These are phyloP conservation scores for Drosophila pachea DNA, from an alignment of 1,140 invertebrate species.

Conservation along the genomic window DNA sequence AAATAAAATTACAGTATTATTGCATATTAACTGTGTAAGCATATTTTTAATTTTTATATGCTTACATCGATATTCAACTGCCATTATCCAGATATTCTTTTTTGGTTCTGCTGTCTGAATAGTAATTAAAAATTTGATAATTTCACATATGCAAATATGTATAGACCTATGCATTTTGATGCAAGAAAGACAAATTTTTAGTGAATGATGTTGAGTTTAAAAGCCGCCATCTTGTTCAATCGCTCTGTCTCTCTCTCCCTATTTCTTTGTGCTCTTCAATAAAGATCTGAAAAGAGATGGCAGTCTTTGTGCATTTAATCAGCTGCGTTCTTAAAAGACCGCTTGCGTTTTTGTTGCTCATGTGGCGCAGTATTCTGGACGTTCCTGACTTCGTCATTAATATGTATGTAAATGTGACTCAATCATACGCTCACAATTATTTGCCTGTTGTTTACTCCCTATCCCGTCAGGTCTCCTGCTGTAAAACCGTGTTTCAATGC, in stretches of 20 bases:
- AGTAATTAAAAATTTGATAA: too few species aligned
- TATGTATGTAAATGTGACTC: slow-evolving; percentile 69
- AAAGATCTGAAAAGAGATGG: slow-evolving; percentile 47
- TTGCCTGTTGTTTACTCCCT: too few species aligned
- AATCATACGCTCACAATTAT: slow-evolving; percentile 6
- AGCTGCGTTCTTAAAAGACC: slow-evolving; percentile 21
- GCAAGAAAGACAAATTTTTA: too few species aligned
- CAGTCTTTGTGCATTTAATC: slow-evolving; percentile 59
- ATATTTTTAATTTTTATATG: too few species aligned
- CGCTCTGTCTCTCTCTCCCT: slow-evolving; percentile 8
- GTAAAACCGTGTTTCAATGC: slow-evolving; percentile 34
- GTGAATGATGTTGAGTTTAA: slow-evolving; percentile 3
- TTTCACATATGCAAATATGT: too few species aligned
- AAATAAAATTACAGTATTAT: too few species aligned
- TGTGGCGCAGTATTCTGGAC: slow-evolving; percentile 13
- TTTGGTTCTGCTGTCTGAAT: too few species aligned
- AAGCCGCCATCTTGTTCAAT: slow-evolving; percentile 28
- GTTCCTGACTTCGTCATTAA: slow-evolving; percentile 50
- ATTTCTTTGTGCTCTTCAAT: slow-evolving; percentile 53
- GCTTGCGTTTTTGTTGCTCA: slow-evolving; percentile 19
- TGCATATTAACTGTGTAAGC: too few species aligned
- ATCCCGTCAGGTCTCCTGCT: slow-evolving; percentile 21
- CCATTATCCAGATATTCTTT: too few species aligned
- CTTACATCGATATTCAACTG: too few species aligned
- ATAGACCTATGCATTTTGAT: too few species aligned